These are phyloP conservation scores for Hemibagrus guttatus DNA, from an alignment of 2,797 vertebrate species.

Conservation along the genomic window DNA sequence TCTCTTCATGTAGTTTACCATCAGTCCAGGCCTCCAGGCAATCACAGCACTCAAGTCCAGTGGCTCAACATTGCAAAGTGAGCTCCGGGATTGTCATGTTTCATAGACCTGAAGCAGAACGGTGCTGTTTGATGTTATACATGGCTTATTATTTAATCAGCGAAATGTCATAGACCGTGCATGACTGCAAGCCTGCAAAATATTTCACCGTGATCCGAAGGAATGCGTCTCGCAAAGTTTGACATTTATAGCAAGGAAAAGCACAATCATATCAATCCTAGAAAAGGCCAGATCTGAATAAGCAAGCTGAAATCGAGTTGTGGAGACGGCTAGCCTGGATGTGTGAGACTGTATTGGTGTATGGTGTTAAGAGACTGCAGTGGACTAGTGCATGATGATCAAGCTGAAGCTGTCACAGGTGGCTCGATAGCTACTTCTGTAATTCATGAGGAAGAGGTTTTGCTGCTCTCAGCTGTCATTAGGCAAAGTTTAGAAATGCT, in stretches of 20 bases:
- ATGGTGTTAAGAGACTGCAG: neutral
- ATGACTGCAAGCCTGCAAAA: neutral
- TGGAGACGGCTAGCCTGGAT: neutral
- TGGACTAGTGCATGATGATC: neutral
- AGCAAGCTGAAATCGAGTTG: neutral
- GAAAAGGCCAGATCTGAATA: conserved; percentile 31
- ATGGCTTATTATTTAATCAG: conserved; percentile 1
- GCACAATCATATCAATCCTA: conserved; percentile 35
- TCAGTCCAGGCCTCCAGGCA: conserved; percentile 20
- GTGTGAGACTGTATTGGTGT: neutral
- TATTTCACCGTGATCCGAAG: neutral
- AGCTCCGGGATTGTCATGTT: neutral
- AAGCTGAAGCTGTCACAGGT: neutral
- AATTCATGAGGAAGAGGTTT: neutral
- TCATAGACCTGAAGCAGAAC: neutral
- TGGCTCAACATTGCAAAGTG: neutral
- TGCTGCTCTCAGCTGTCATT: neutral
- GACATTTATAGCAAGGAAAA: conserved; percentile 51
- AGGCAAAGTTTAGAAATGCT: conserved; percentile 9
- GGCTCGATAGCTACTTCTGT: neutral
- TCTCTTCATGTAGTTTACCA: neutral
- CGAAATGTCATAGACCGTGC: neutral
- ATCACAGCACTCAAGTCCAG: neutral
- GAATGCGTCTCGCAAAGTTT: neutral
- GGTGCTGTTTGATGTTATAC: neutral